Evolutionary conservation across 2,797 vertebrate genomes (phyloP).

Genomic region (Florisuga fusca): DNA sequence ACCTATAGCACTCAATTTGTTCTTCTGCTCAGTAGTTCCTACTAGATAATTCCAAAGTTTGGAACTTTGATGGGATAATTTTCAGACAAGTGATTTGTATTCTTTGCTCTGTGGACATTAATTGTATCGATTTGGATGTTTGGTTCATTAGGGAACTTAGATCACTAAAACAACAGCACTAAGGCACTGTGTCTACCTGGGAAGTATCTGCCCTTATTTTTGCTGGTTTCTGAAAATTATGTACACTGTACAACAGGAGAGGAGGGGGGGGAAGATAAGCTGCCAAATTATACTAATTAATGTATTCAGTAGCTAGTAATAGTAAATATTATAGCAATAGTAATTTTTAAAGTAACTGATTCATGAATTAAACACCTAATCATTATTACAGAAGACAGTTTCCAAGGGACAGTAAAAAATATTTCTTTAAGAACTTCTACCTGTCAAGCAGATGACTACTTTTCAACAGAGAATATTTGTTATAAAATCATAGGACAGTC

Average conservation of each 20-base stretch:
- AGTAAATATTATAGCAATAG: neutral
- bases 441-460: neutral
- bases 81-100: neutral
- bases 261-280: neutral
- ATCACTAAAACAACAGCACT: neutral
- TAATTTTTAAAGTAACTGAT: neutral
- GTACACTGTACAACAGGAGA: accelerated
- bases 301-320: neutral
- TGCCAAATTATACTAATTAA: neutral
- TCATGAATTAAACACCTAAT: neutral
- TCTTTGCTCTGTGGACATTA: neutral
- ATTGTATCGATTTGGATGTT: neutral
- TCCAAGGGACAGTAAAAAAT: neutral
- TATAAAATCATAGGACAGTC: neutral
- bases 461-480: neutral
- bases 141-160: neutral
- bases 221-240: neutral
- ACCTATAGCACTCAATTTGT: neutral
- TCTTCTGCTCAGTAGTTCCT: neutral
- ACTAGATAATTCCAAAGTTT: neutral
- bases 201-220: neutral
- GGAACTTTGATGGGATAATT: neutral
- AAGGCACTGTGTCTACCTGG: neutral
- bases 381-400: neutral
- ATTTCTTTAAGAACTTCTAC: neutral